Evolutionary conservation across 2,888 invertebrate species (phyloP).

Genomic region (Spodoptera littoralis): DNA sequence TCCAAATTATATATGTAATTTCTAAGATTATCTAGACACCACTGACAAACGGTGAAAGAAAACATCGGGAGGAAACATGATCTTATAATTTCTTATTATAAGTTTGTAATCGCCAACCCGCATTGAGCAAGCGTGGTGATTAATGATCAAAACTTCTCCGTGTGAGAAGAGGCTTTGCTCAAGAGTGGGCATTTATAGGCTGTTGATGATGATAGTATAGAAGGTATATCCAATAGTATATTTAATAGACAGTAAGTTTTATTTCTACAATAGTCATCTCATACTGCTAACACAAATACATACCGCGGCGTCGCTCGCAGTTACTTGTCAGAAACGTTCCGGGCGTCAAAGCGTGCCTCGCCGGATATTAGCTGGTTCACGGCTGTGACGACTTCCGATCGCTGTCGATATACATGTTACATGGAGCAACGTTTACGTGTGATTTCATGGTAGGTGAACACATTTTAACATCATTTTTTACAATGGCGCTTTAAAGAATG

Average conservation of each 20-base stretch:
- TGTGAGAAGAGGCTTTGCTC: too few species aligned
- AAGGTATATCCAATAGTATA: too few species aligned
- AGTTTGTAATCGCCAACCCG: too few species aligned
- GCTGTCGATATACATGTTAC: slow-evolving; percentile 50
- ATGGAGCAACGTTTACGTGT: slow-evolving; percentile 17
- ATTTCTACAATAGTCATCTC: slow-evolving; percentile 1
- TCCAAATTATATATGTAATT: too few species aligned
- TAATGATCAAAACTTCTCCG: too few species aligned
- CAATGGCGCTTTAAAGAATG: not conserved
- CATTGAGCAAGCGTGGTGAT: too few species aligned
- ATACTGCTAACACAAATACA: slow-evolving; percentile 14
- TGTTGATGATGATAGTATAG: too few species aligned
- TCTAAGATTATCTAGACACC: too few species aligned
- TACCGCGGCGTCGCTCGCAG: not conserved
- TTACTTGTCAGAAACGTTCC: slow-evolving; percentile 55
- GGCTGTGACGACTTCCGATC: slow-evolving; percentile 72
- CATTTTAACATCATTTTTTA: slow-evolving; percentile 9
- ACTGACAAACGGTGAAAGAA: too few species aligned
- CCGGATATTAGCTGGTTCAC: slow-evolving; percentile 76
- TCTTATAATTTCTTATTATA: too few species aligned
- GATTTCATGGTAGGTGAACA: slow-evolving; percentile 30
- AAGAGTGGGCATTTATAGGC: too few species aligned
- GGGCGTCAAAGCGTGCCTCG: slow-evolving; percentile 57
- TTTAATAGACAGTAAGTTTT: not conserved
- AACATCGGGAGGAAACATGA: too few species aligned